Evolutionary conservation across 2,888 invertebrate genomes (phyloP).

Genomic region (Thereva nobilitata): DNA sequence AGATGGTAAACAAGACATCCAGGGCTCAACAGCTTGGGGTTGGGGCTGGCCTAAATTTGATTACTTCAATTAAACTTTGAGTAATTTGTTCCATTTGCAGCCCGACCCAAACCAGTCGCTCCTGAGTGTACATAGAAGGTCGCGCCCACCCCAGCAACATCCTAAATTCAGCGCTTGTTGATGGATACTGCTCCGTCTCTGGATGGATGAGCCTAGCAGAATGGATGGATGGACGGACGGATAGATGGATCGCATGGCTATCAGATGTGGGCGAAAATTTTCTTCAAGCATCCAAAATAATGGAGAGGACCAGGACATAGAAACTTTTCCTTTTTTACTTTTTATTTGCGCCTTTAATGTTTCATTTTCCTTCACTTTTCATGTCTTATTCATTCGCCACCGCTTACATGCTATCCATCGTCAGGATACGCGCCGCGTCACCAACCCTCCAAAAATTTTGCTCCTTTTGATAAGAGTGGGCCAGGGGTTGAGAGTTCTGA

Average conservation of each 20-base stretch:
- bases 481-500: not conserved
- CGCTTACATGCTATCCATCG: not conserved
- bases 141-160: conserved; percentile 2
- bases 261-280: conserved; percentile 6
- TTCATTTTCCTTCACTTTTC: conserved; percentile 7
- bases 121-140: conserved; percentile 4
- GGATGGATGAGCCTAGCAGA: conserved; percentile 13
- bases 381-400: not conserved
- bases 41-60: conserved; percentile 37
- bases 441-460: conserved; percentile 7
- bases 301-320: conserved; percentile 18
- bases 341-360: conserved; percentile 30
- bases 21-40: not conserved
- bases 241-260: conserved; percentile 1
- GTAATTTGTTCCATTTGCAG: conserved; percentile 38
- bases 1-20: conserved; percentile 11
- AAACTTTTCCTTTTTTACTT: conserved; percentile 28
- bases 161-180: conserved; percentile 22
- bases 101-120: not conserved
- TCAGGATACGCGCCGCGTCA: conserved; percentile 10
- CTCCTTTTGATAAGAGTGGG: conserved; percentile 14
- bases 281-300: not conserved
- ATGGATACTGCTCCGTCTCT: conserved; percentile 5
- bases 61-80: conserved; percentile 43
- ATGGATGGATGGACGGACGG: conserved; percentile 15